A percentile compares a stretch with the other conserved stretches of the same genome.
These are phyloP conservation scores for Trichogramma evanescens DNA, from an alignment of 2,888 invertebrate species.

Conservation along the genomic window DNA sequence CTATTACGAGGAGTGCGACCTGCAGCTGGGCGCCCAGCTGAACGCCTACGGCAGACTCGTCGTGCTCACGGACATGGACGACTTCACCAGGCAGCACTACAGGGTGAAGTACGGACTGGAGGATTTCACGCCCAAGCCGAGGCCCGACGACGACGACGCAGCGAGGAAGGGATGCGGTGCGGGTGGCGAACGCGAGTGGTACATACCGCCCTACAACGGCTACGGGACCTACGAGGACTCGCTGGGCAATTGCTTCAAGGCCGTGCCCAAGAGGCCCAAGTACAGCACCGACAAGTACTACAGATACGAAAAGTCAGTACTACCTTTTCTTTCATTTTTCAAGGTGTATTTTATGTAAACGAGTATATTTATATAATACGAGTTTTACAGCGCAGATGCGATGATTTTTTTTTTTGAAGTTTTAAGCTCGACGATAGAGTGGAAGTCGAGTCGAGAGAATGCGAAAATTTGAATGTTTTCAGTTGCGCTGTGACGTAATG, in stretches of 20 bases:
- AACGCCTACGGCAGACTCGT: constrained; percentile 77
- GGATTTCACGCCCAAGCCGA: constrained; percentile 57
- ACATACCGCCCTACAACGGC: constrained; percentile 79
- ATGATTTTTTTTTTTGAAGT: not conserved
- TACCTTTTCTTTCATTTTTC: not conserved
- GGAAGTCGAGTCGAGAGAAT: not conserved
- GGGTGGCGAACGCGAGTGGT: constrained; percentile 21
- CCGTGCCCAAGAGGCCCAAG: constrained; percentile 71
- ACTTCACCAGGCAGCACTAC: constrained; percentile 80
- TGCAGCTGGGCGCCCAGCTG: constrained; percentile 73
- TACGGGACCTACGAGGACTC: constrained; percentile 87
- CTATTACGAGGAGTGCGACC: constrained; percentile 64
- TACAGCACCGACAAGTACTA: constrained; percentile 75
- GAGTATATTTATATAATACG: not conserved
- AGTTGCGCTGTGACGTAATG: too few species aligned
- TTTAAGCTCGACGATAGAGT: not conserved
- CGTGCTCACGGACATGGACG: constrained; percentile 75
- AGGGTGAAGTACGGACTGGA: constrained; percentile 49
- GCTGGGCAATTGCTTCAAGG: constrained; percentile 74
- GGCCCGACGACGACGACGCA: constrained; percentile 45
- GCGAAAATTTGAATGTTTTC: too few species aligned
- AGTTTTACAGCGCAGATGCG: not conserved
- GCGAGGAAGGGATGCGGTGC: not conserved
- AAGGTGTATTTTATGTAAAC: not conserved
- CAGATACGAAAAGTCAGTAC: constrained; percentile 62